Evolutionary conservation across 2,113 vertebrate species (phyloP), one percentile per base, ranked within the genome.

Genomic region (Tachycineta bicolor): DNA sequence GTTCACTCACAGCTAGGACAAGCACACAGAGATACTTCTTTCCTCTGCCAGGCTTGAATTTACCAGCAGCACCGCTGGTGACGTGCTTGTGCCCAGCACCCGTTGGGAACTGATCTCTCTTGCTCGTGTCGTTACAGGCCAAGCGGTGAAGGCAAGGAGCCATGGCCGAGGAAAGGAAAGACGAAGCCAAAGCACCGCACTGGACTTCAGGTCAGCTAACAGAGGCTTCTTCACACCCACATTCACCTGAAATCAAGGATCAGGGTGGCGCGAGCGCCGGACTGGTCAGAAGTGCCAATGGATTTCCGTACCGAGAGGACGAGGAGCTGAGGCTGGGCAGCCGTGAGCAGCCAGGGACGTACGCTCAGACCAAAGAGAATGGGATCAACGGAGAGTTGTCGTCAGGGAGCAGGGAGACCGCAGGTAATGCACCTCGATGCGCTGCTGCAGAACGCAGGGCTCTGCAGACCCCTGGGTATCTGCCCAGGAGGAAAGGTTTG

Each of bases 111-210:
- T 96, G 53, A 91, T 64, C 21, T 96, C 73, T 94, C 79, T 74
- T 88, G 62, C 77, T 91, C 18, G 43, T 97, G 59, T 94, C 55
- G 3, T 97, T 96, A 33, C 95, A 98, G 98, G 96, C 88, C 76
- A 73, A 71, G 56, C 9, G 25, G 65, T 87, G 96, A 91, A 86
- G 91, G 73, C 76, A 34, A 93, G 94, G 68, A 97, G 95, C 93
- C 96, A 99, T 99, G 99, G 99, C 99, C 25, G 99, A 99, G 94
- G 98, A 99, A 95, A 98, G 98, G 97, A 98, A 99, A 93, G 99
- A 99, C 8, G 99, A 99, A 96, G 98, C 99, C 49, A 98, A 98
- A 94, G 91, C 98, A 63, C 98, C 99, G 1, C 99, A 99, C 97
- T 99, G 99, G 99, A 98, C 98, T 89, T 98, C 99, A n/a, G 97